These are phyloP conservation scores for Microtus montanus DNA, from an alignment of 2,113 vertebrate genomes.

Conservation along the genomic window DNA sequence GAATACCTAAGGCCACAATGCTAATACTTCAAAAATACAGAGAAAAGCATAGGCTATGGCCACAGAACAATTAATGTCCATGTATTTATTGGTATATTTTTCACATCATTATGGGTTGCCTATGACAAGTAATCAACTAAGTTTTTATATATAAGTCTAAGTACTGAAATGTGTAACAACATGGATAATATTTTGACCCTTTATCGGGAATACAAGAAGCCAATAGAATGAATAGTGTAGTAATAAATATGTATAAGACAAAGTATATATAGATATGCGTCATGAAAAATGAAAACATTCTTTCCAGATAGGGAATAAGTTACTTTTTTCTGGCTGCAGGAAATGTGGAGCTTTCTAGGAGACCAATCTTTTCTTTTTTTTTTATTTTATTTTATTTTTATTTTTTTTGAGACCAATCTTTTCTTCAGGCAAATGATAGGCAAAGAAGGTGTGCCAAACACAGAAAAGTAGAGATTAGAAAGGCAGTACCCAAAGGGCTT, in stretches of 20 bases:
- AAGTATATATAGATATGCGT: not conserved
- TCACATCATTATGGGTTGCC: not conserved
- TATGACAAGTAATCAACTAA: not conserved
- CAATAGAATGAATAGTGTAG: not conserved
- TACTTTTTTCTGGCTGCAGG: not conserved
- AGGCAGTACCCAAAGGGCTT: not conserved
- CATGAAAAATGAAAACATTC: conserved; percentile 20
- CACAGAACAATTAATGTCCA: not conserved
- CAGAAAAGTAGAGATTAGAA: conserved; percentile 25
- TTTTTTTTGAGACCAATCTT: not conserved
- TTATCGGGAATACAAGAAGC: conserved; percentile 5
- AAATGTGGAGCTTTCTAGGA: not conserved
- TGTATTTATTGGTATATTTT: not conserved
- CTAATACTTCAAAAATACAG: conserved; percentile 42
- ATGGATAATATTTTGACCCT: not conserved
- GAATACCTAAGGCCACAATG: not conserved
- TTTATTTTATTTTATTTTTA: too few relatives aligned
- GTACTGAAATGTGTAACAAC: not conserved
- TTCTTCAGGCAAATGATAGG: conserved; percentile 1
- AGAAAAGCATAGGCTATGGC: not conserved
- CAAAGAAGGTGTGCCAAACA: not conserved
- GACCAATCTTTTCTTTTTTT: not conserved
- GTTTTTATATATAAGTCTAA: not conserved
- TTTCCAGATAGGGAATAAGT: conserved; percentile 39
- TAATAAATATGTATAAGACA: conserved; percentile 3